These are phyloP conservation scores for Tribolium castaneum DNA, from an alignment of 1,140 invertebrate species.

Conservation along the genomic window DNA sequence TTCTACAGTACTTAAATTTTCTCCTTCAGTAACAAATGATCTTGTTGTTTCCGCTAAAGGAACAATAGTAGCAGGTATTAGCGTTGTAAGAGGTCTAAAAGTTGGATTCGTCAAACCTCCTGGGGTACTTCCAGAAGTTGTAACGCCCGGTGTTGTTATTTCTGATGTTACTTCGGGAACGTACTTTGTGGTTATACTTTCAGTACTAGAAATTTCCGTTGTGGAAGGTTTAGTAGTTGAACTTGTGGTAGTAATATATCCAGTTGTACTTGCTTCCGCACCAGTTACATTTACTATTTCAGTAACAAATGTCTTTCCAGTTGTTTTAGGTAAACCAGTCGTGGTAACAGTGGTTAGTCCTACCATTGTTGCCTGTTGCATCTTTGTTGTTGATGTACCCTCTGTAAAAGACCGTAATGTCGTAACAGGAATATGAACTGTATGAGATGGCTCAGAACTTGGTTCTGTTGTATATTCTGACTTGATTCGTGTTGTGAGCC, in stretches of 20 bases:
- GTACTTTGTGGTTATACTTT: constrained; percentile 51
- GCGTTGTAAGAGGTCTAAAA: too few species aligned
- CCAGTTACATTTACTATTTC: neutral
- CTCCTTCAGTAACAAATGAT: neutral
- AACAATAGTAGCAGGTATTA: neutral
- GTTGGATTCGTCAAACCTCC: neutral
- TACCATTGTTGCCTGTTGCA: too few species aligned
- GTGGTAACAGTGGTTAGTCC: too few species aligned
- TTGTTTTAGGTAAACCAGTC: too few species aligned
- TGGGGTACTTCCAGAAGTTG: neutral
- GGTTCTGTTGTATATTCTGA: too few species aligned
- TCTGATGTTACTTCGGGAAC: constrained; percentile 49
- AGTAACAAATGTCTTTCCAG: neutral
- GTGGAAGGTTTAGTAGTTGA: neutral
- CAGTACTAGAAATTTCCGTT: constrained; percentile 59
- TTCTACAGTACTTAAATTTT: neutral
- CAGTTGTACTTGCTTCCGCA: neutral
- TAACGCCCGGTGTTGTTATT: neutral
- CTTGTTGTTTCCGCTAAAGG: neutral
- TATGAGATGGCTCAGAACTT: too few species aligned
- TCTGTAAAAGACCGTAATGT: too few species aligned
- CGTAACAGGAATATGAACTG: too few species aligned
- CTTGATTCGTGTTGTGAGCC: too few species aligned
- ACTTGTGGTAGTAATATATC: neutral
- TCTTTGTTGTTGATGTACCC: too few species aligned